Evolutionary conservation across 2,888 invertebrate species (phyloP), one percentile per base, ranked within the genome.

Genomic region (Alloplasta piceator): DNA sequence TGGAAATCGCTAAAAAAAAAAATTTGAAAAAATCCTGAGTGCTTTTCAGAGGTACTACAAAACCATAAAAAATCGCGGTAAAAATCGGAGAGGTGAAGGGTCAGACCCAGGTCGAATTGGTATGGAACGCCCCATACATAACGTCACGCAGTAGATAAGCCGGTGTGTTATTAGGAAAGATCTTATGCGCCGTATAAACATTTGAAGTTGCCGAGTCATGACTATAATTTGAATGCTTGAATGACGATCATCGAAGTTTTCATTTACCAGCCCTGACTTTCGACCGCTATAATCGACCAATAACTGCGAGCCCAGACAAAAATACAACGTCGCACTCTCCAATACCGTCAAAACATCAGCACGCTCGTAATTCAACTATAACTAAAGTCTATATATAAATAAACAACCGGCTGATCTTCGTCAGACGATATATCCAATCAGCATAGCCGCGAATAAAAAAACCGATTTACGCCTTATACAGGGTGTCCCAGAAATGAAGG

Each of bases 201-300:
- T 12, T 48, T 3, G 84, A 87, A 84, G 36, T 63, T 82, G 86
- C 78, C 68, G 77, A 82, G 86, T 88, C 87, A 88, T 52, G 70
- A 38, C 66, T 46, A 66, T 66, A 83, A 83, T 85, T 85, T 85
- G 75, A 85, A 85, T 82, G 67, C 63, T 73, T 26, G 60, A 48
- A n/a, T 67, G 52, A 68, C 74, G 66, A 71, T 81, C 50, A 73
- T 70, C 67, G 76, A 58, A 58, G 60, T 81, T 66, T 74, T 74
- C 74, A 79, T 82, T 82, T 84, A 78, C 82, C 74, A 84, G 82
- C 82, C 83, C 78, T 86, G 86, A 85, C 84, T 86, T 73, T 73
- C 82, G 87, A 86, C 84, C 85, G 70, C 70, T 74, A 41, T 52
- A 67, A 74, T 76, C 79, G 75, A 55, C 66, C 48, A 60, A 56